Base-by-base conservation (phyloP, 2,888 invertebrate species). In the Automeris io region DNA sequence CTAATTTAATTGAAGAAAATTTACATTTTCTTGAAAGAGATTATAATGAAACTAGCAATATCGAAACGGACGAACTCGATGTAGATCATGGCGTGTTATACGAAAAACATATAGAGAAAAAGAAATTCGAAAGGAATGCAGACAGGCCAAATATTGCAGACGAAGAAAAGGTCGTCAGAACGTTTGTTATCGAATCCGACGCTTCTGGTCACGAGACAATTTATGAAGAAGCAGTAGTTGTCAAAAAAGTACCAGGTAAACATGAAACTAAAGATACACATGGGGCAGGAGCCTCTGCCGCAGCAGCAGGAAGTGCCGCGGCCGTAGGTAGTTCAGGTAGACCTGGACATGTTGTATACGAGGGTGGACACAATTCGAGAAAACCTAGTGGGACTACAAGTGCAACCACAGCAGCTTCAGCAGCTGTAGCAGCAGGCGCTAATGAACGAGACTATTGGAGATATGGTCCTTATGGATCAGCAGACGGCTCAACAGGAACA, bases 221-320 rank as follows among this genome's bases (percentile, higher is more conserved):
- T 5, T 49, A 45, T n/a, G 78, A 81, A 50, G 59, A 70, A 46
- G 78, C 81, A 47, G 57, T 68, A 1, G 47, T 68, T 1, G 62
- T 77, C 8, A 61, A 60, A 22, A 57, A 51, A 38, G 45, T 59
- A 16, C 45, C 51, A 35, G 53, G 43, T 25, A 16, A 35, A 6
- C 19, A 18, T 16, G 35, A 21, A 21, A 4, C n/a, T 16, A 3
- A n/a, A n/a, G n/a, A n/a, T n/a, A n/a, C n/a, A n/a, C n/a, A n/a
- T n/a, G n/a, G n/a, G 25, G 18, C 12, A 6, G 7, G 29, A 7
- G 33, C 41, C 11, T 19, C 12, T 33, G 40, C 22, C 11, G 34
- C 40, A 6, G 29, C 43, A 12, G 32, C 41, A 12, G 35, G 40
- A 24, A 22, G 19, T 21, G 41, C 32, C 11, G 40, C 33, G 12